These are phyloP conservation scores for Porphyrio hochstetteri DNA, from an alignment of 2,113 vertebrate genomes.

Conservation along the genomic window DNA sequence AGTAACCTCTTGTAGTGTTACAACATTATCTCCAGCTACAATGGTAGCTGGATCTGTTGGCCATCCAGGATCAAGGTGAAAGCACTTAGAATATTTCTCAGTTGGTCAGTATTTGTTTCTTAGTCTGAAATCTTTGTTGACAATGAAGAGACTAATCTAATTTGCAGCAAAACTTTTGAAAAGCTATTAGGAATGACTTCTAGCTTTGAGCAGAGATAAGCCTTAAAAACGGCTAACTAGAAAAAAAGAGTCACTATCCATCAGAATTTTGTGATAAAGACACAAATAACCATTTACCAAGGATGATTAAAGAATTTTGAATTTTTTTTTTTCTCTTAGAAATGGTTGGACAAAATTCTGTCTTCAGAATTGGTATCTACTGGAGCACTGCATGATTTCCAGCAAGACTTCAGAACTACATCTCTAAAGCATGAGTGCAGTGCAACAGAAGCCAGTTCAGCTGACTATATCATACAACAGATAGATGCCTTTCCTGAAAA, in stretches of 20 bases:
- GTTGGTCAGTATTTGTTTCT: neutral
- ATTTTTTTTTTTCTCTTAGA: neutral
- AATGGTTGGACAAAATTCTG: neutral
- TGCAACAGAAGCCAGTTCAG: neutral
- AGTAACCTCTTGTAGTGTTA: rapidly evolving
- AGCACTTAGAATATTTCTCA: neutral
- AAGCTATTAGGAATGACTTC: neutral
- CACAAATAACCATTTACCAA: neutral
- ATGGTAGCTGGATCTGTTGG: neutral
- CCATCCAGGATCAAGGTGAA: neutral
- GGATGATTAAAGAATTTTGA: neutral
- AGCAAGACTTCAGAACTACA: neutral
- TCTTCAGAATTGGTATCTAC: neutral
- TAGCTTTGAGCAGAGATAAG: neutral
- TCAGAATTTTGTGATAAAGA: neutral
- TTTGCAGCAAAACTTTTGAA: neutral
- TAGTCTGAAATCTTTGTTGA: neutral
- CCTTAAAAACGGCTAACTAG: neutral
- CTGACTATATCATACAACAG: neutral
- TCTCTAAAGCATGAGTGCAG: neutral
- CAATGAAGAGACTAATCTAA: neutral
- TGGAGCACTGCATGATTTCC: neutral
- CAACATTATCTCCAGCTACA: too few species aligned
- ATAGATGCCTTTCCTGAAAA: neutral
- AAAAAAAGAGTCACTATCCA: neutral